phyloP scores from a whole-genome alignment of 1,140 invertebrate genomes.

The Trichogramma pretiosum region DNA sequence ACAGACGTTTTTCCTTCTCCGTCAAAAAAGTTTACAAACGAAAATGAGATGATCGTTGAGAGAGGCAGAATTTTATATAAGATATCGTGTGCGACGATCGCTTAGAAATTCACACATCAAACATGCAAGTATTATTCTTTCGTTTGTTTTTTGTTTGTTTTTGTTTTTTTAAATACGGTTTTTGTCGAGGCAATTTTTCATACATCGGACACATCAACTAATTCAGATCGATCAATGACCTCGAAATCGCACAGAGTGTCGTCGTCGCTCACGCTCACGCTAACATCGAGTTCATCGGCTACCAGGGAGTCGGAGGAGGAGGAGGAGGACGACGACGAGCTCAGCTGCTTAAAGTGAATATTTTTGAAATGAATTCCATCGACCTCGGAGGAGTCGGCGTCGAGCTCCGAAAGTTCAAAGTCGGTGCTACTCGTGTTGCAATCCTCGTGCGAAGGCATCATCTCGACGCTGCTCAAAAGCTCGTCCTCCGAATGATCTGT shows the following conservation, averaged over 20 bases:
- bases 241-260: slow-evolving; percentile 40
- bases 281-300: slow-evolving; percentile 17
- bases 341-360: slow-evolving; percentile 29
- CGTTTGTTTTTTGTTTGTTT: neutral
- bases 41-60: too few species aligned
- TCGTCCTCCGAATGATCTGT: slow-evolving; percentile 29
- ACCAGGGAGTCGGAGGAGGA: neutral
- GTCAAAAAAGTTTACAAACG: too few species aligned
- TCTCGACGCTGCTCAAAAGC: slow-evolving; percentile 31
- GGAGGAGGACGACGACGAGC: slow-evolving; percentile 29
- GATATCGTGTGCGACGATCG: too few species aligned
- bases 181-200: too few species aligned
- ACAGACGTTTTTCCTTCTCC: too few species aligned
- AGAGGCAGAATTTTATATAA: too few species aligned
- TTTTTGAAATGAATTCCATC: slow-evolving; percentile 16
- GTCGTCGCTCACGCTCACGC: slow-evolving; percentile 29
- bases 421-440: slow-evolving; percentile 37
- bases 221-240: slow-evolving; percentile 38
- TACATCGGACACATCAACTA: slow-evolving; percentile 27
- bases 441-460: slow-evolving; percentile 43
- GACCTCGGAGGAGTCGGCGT: slow-evolving; percentile 30
- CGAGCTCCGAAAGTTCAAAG: slow-evolving; percentile 36
- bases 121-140: neutral
- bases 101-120: neutral
- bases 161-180: slow-evolving; percentile 10